Base-by-base conservation (phyloP, 2,888 invertebrate species). In the Drosophila dives region DNA sequence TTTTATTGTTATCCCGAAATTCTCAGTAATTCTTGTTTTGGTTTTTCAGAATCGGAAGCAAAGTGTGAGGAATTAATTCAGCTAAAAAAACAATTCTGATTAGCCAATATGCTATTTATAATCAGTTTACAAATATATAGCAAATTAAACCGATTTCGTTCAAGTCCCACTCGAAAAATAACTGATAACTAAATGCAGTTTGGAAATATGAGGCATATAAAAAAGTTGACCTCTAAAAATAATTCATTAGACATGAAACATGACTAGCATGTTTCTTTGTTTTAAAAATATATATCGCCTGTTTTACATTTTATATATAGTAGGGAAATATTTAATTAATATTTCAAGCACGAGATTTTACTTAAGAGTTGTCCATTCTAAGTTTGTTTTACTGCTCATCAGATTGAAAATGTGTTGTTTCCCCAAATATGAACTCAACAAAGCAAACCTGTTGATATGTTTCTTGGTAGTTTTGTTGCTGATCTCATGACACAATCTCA, bases 401-500 rank as follows among this genome's bases (percentile, higher is more conserved):
- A 15, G 33, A 63, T 73, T 65, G 20, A 4, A 34, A 64, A 51
- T 59, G 42, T 32, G 51, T 49, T 54, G 62, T 40, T 60, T 56
- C 53, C 15, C 26, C 29, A 26, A 4, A 32, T 49, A 58, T 50
- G 69, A 50, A 60, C 50, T 26, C 7, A 11, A 3, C 36, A 32
- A 38, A 15, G 34, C 56, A 75, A 77, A 77, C 77, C 80, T 72
- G 77, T 75, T 80, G 77, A 54, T 71, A 64, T 71, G 66, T 67
- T 75, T 66, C 34, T 59, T 40, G 40, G 17, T 23, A 50, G 55
- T 62, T 75, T 72, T 15, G 32, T 8, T 32, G 75, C 77, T 77
- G 80, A 77, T 77, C 77, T 77, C 80, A 77, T 77, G 67, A 55
- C 55, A 71, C 64, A 75, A 72, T 80, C 80, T 80, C 76, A 49